Evolutionary conservation across 2,113 vertebrate genomes (phyloP), one percentile per base, ranked within the genome.

Genomic region (Apteryx mantelli): DNA sequence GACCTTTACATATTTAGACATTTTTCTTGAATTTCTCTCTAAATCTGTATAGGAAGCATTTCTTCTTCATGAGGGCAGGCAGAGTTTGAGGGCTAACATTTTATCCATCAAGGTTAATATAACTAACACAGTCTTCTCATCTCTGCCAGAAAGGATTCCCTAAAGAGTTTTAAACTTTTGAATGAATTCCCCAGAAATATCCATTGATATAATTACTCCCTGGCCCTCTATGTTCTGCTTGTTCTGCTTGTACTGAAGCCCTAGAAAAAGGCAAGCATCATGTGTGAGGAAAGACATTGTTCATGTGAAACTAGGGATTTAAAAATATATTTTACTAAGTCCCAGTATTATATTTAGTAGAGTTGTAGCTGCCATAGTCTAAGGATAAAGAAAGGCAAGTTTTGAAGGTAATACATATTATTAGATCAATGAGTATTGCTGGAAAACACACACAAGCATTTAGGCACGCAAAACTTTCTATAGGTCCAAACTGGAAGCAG

Each of bases 361-460:
- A 68, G 76, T 55, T 78, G 60, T 81, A 1, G 7, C 70, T 96
- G 79, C 92, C 69, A 65, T 68, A 46, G 34, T 83, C 82, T 97
- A 85, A 91, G 71, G 73, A 94, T 93, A 96, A 91, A 91, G 71
- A 96, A 93, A 76, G 88, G 75, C 90, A 91, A 94, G 50, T 81
- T 76, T 78, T 74, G 68, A 94, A 90, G 26, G 63, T 66, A 79
- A 73, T 63, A 30, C 32, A 48, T 34, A 24, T 32, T 91, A 44
- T 78, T 24, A 92, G 84, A 95, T 80, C 50, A 89, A 80, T 13
- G 14, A 46, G 34, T 81, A 64, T 46, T 11, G 1, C 50, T 78
- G 68, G 78, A 70, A 94, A 96, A 78, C 40, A 81, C 9, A 25
- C 79, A 60, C 17, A 53, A 91, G 65, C 40, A 70, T 82, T 82